Conservation (phyloP, 2,113 vertebrate genomes). For the Sylvicapra grimmia region DNA sequence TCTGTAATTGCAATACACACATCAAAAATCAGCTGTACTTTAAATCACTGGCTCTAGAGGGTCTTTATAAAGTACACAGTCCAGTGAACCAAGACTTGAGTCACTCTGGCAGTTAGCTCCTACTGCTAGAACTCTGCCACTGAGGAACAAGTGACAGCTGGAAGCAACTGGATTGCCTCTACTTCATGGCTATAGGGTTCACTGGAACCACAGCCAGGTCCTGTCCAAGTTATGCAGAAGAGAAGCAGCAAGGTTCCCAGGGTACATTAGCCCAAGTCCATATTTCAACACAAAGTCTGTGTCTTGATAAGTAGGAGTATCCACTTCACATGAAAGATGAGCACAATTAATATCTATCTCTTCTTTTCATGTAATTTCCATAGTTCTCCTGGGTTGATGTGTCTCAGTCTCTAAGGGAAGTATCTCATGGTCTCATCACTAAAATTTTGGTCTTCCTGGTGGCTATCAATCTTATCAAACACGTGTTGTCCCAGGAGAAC, state of each 20-base stretch:
- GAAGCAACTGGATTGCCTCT: not conserved
- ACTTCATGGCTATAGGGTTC: not conserved
- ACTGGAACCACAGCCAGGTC: not conserved
- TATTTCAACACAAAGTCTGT: not conserved
- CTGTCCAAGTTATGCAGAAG: not conserved
- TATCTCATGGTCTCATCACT: not conserved
- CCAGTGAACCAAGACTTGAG: not conserved
- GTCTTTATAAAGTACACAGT: not conserved
- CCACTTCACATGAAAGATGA: not conserved
- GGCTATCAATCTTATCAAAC: not conserved
- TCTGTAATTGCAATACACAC: not conserved
- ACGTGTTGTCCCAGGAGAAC: not conserved
- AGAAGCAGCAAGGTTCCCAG: not conserved
- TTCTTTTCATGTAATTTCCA: not conserved
- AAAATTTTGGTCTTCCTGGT: not conserved
- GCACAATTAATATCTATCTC: not conserved
- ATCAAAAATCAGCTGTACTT: not conserved
- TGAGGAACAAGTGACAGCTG: not conserved
- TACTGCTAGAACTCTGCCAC: not conserved
- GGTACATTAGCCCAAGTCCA: not conserved
- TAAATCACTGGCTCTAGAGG: not conserved
- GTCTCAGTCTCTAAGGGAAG: not conserved
- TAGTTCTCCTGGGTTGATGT: not conserved
- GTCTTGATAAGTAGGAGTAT: not conserved
- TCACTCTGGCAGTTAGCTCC: not conserved